Evolutionary conservation across 2,888 invertebrate genomes (phyloP), one percentile per base, ranked within the genome.

Genomic region (Steinernema hermaphroditum): DNA sequence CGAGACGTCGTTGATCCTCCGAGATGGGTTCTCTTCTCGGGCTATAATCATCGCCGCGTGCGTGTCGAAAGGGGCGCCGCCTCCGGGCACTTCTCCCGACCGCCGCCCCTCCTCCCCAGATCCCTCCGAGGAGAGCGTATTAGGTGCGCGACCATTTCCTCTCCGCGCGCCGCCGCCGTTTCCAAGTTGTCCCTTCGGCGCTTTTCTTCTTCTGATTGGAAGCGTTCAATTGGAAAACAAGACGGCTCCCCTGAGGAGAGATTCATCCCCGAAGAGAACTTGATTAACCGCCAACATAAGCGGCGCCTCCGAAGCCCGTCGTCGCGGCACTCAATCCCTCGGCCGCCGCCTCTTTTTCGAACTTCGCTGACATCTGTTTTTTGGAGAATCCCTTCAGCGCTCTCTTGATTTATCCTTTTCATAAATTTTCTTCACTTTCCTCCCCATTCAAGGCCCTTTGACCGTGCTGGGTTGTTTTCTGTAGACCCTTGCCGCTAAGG

Each of bases 201-300:
- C 19, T 24, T 54, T 54, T 54, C 54, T 54, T 54, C 12, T 24
- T 54, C 54, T 54, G 54, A 54, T 54, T 54, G 54, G 54, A 54
- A 54, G 54, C 54, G 54, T 54, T 54, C 54, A 54, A 54, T 54
- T 54, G 54, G 54, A 54, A 54, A 54, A 54, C 54, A 54, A 22
- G 54, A 54, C 54, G 2, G 12, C 22, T 46, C 54, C 54, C 54
- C 54, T 16, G 54, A 24, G 27, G 54, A 54, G 54, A 54, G 24
- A 24, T 54, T 54, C 27, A 22, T 24, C 54, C 19, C 24, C 54
- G 54, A 12, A 16, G 54, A 14, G 27, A 54, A 54, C 54, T 54
- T 54, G 54, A 54, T 54, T 54, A 54, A 27, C 54, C 27, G 54
- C 54, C n/a, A 54, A 54, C 54, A 54, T 22, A 9, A 49, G 54